Percentiles rank a stretch among this genome's conserved stretches.
Evolutionary conservation across 30 jellyfish, hydroid and myxozoan genomes (phyloP).

Genomic region (Clytia hemisphaerica): DNA sequence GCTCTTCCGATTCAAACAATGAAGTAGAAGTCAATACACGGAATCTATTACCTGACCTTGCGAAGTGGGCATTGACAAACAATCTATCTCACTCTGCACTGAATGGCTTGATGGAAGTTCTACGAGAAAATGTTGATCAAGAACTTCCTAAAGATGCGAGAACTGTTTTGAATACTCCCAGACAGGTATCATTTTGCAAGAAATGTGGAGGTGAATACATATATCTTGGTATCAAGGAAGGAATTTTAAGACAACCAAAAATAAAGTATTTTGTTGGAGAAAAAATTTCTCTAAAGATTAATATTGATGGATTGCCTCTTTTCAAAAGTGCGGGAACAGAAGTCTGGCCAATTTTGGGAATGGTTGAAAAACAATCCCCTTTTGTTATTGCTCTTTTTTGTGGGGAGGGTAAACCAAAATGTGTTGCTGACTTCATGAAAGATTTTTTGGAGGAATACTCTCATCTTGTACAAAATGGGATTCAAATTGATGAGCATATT

Average conservation of each 20-base stretch:
- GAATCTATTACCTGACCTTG: neutral
- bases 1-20: too few relatives aligned
- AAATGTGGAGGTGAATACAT: neutral
- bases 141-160: neutral
- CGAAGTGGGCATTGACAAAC: neutral
- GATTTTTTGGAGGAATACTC: neutral
- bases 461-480: neutral
- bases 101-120: neutral
- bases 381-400: too few relatives aligned
- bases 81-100: constrained; percentile 5
- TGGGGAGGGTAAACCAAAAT: neutral
- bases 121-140: neutral
- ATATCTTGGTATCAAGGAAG: neutral
- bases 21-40: too few relatives aligned
- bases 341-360: too few relatives aligned
- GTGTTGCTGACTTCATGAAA: neutral
- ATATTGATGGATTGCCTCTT: too few relatives aligned
- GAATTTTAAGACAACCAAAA: too few relatives aligned
- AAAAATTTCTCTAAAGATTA: too few relatives aligned
- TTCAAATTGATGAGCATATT: too few relatives aligned
- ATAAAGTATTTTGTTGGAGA: too few relatives aligned
- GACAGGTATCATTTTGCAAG: neutral
- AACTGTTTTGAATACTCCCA: neutral
- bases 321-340: too few relatives aligned
- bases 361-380: too few relatives aligned